Base-by-base conservation (phyloP, 2,888 invertebrate genomes). In the Drosophila rellima region DNA sequence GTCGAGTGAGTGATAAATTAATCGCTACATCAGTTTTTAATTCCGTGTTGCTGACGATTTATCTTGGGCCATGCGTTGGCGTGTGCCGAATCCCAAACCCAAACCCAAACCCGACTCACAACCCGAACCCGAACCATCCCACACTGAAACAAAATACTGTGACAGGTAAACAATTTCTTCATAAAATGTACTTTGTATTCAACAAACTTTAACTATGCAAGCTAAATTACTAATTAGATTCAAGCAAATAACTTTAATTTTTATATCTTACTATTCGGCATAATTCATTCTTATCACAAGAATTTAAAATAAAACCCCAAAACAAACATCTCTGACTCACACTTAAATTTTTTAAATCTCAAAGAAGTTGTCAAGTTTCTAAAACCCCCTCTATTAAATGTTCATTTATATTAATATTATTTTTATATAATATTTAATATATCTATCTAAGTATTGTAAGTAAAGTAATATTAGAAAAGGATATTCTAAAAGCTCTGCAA, bases 21-120 rank as follows among this genome's bases (percentile, higher is more conserved):
- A 91, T 90, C 91, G 91, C 90, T 91, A 89, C 91, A 91, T 91
- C 91, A 91, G 91, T 90, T 91, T 90, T 91, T 91, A 91, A 91
- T 91, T 91, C 91, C 84, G 86, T 90, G 88, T 90, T 90, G 74
- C 84, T 76, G 79, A 78, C 90, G 85, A 89, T 90, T 89, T 90
- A 90, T 89, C 89, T 89, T 85, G 74, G 73, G 73, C 20, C 70
- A 80, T 82, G 86, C 87, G 83, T 82, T 78, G 83, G 86, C 80
- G 85, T 74, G 82, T 67, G 75, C 79, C 75, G 61, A 70, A 64
- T 66, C 59, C 57, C 31, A 62, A 55, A 15, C 44, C 13, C 68
- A 39, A 42, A 50, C 42, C n/a, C 62, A 51, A 40, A 50, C 4
- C 11, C 33, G 4, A 17, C 8, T 8, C 18, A n/a, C 8, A 37